Conservation (phyloP, 2,113 vertebrate species). For the Sturnus vulgaris region DNA sequence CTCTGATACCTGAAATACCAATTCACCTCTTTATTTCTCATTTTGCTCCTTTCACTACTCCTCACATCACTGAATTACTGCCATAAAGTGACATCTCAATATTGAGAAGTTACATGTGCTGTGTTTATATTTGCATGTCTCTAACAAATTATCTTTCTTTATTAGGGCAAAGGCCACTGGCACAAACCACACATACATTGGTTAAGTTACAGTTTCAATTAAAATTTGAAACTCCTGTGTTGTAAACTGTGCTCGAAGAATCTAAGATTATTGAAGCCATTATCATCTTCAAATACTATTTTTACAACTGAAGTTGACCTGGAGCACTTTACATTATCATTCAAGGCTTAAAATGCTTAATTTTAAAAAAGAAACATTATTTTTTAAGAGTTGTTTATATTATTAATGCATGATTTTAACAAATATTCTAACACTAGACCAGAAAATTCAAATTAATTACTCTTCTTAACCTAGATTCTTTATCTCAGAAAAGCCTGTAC, state of each 20-base stretch:
- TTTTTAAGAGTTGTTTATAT: background rate
- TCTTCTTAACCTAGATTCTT: background rate
- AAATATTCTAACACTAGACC: background rate
- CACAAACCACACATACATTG: background rate
- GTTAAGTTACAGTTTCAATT: background rate
- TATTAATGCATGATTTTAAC: background rate
- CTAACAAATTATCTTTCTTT: background rate
- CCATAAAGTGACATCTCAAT: background rate
- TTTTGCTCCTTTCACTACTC: background rate
- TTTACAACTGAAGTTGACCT: background rate
- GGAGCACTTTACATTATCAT: background rate
- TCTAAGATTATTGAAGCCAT: background rate
- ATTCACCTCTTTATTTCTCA: background rate
- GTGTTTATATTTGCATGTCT: constrained; percentile 22
- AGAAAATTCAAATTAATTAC: background rate
- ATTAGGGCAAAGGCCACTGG: background rate
- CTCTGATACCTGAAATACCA: background rate
- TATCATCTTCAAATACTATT: background rate
- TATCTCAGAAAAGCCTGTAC: background rate
- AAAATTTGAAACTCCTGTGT: background rate
- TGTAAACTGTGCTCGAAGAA: background rate
- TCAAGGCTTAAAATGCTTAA: background rate
- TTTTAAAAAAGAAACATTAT: background rate
- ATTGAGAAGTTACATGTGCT: background rate
- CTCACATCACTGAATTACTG: background rate